Conservation (phyloP, 2,797 vertebrate genomes). For the Sebastes steindachneri region DNA sequence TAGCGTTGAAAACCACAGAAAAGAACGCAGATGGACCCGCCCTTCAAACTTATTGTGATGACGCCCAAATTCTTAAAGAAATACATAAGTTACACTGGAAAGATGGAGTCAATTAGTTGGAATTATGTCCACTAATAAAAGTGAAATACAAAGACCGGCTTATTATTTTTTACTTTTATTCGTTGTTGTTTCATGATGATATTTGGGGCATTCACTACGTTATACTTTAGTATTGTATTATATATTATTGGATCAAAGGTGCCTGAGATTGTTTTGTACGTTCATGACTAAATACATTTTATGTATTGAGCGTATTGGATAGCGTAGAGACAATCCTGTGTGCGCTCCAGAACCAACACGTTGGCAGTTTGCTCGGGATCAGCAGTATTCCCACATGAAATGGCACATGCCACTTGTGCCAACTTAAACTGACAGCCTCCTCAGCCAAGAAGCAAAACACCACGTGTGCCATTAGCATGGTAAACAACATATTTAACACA, state of each 20-base stretch:
- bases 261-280: neutral
- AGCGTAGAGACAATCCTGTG: neutral
- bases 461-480: neutral
- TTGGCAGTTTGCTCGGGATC: neutral
- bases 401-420: neutral
- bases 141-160: no score
- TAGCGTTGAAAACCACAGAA: no score
- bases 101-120: neutral
- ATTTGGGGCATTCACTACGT: neutral
- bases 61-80: neutral
- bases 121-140: neutral
- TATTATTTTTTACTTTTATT: neutral
- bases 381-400: neutral
- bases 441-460: neutral
- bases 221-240: neutral
- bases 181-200: neutral
- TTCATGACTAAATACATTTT: neutral
- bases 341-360: constrained; percentile 8
- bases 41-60: neutral
- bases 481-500: neutral
- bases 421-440: neutral
- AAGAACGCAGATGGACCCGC: no score
- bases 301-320: neutral
- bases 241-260: neutral
- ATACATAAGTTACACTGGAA: neutral